phyloP scores from a whole-genome alignment of 2,797 vertebrate genomes.

The Gadopsis marmoratus region DNA sequence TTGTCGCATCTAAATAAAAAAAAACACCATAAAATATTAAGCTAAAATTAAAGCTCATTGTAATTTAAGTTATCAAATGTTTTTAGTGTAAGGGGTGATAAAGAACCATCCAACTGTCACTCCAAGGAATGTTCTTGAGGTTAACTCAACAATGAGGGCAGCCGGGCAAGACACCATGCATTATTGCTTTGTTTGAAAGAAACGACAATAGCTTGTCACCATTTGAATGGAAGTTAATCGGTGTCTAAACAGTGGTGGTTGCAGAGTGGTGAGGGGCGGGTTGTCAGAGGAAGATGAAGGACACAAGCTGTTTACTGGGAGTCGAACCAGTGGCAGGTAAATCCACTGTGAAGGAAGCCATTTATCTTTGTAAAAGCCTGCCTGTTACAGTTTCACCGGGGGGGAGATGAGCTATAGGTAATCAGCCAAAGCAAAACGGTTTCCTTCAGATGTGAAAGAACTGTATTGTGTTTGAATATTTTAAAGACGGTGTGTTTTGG shows the following conservation, averaged over 20 bases:
- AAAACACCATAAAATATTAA: neutral
- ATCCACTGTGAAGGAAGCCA: constrained; percentile 82
- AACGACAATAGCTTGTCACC: constrained; percentile 81
- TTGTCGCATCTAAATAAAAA: neutral
- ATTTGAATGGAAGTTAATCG: constrained; percentile 82
- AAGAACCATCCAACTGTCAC: constrained; percentile 24
- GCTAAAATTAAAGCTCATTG: neutral
- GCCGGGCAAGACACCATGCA: constrained; percentile 70
- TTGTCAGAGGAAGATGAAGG: constrained; percentile 84
- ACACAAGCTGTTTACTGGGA: constrained; percentile 83
- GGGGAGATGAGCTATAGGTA: constrained; percentile 31
- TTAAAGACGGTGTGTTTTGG: constrained; percentile 8
- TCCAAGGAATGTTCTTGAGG: constrained; percentile 70
- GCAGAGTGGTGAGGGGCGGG: constrained; percentile 67
- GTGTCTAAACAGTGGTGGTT: constrained; percentile 82
- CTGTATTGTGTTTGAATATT: constrained; percentile 11
- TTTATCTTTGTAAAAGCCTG: constrained; percentile 75
- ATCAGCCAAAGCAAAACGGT: constrained; percentile 34
- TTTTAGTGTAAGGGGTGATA: neutral
- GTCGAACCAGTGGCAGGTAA: constrained; percentile 84
- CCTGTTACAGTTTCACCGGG: constrained; percentile 47
- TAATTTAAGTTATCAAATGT: constrained; percentile 32
- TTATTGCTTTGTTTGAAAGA: constrained; percentile 84
- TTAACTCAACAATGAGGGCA: constrained; percentile 69
- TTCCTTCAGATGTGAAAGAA: constrained; percentile 26